Conservation (phyloP, 2,888 invertebrate species). For the Nowickia ferox region DNA sequence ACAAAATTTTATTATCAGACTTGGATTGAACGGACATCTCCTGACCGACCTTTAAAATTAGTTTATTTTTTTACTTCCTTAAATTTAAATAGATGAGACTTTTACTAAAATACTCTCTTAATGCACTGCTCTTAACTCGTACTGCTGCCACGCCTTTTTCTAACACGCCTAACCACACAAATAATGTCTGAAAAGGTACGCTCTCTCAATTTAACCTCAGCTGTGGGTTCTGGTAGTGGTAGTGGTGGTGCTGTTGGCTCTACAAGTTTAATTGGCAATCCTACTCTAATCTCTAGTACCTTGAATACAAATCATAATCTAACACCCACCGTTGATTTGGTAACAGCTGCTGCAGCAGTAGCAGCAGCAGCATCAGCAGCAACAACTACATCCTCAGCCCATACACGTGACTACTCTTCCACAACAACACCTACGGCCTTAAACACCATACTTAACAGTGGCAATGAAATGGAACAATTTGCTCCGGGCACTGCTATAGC, state of each 20-base stretch:
- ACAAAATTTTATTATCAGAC: slow-evolving; percentile 2
- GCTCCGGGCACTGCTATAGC: slow-evolving; percentile 74
- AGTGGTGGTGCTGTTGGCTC: slow-evolving; percentile 38
- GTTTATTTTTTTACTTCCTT: neutral
- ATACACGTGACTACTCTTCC: slow-evolving; percentile 51
- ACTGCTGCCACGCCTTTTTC: slow-evolving; percentile 52
- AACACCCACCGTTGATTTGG: slow-evolving; percentile 70
- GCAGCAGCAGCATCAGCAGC: too few species aligned
- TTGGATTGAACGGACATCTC: slow-evolving; percentile 29
- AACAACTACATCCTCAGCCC: neutral
- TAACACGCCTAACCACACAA: slow-evolving; percentile 10
- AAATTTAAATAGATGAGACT: slow-evolving; percentile 42
- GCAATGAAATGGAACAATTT: slow-evolving; percentile 75
- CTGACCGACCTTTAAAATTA: neutral
- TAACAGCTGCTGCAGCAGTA: slow-evolving; percentile 52
- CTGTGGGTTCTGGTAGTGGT: slow-evolving; percentile 68
- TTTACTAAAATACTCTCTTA: slow-evolving; percentile 35
- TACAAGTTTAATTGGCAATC: slow-evolving; percentile 75
- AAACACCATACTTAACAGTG: slow-evolving; percentile 40
- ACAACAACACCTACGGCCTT: slow-evolving; percentile 53
- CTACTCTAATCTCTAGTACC: slow-evolving; percentile 78
- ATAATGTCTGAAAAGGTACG: slow-evolving; percentile 81
- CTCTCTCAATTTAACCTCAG: slow-evolving; percentile 71
- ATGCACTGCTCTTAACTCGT: slow-evolving; percentile 40
- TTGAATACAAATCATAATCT: slow-evolving; percentile 73